Percentiles rank a stretch among this genome's conserved stretches.
Conservation (phyloP, 2,797 vertebrate genomes). For the Arnoldichthys spilopterus region DNA sequence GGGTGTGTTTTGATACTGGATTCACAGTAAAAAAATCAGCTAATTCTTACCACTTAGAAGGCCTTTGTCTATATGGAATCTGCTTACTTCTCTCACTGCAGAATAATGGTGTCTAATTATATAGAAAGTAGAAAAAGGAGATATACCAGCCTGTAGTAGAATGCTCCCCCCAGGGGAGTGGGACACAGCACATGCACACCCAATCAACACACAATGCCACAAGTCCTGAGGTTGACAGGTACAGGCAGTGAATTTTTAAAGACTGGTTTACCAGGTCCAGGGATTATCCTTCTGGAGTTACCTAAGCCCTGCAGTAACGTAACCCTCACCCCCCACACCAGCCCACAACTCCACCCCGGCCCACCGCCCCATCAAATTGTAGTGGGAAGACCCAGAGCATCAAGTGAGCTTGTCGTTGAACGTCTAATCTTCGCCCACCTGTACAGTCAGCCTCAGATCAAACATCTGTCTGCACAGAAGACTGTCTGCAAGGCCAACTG, state of each 20-base stretch:
- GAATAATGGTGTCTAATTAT: constrained; percentile 45
- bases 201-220: constrained; percentile 71
- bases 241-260: constrained; percentile 69
- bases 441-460: constrained; percentile 54
- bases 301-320: constrained; percentile 75
- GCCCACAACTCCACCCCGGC: too few relatives aligned
- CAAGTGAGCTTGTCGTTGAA: constrained; percentile 67
- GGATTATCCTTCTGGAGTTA: constrained; percentile 84
- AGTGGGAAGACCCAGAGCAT: constrained; percentile 58
- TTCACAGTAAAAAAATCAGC: constrained; percentile 36
- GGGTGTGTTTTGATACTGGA: constrained; percentile 13
- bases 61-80: constrained; percentile 35
- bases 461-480: constrained; percentile 55
- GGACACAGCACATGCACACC: constrained; percentile 64
- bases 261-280: constrained; percentile 81
- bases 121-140: constrained; percentile 51
- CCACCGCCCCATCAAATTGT: constrained; percentile 34
- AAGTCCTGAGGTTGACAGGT: constrained; percentile 68
- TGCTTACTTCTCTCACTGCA: constrained; percentile 25
- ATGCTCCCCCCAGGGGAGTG: constrained; percentile 65
- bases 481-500: neutral
- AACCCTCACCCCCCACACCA: constrained; percentile 62
- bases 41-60: constrained; percentile 41
- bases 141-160: constrained; percentile 59
- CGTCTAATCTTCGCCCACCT: constrained; percentile 68